Evolutionary conservation across 2,113 vertebrate genomes (phyloP), one percentile per base, ranked within the genome.

Genomic region (Dicrurus megarhynchus): DNA sequence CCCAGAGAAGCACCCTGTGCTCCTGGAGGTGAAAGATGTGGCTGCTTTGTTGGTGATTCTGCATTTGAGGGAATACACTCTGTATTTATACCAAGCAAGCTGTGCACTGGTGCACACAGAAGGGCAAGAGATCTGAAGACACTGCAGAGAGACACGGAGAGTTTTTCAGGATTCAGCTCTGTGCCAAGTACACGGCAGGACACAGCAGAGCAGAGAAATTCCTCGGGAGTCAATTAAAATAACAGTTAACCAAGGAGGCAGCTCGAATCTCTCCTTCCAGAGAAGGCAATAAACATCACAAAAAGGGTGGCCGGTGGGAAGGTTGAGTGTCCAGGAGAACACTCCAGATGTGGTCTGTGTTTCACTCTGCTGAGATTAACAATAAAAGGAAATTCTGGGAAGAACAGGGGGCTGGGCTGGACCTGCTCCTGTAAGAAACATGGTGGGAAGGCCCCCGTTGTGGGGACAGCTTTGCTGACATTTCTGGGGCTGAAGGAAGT

Each of bases 311-410:
- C 55, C 5, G 42, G 30, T 76, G 70, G 55, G 76, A 93, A 81
- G 67, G 46, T 5, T 1, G 5, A 52, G 42, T 3, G 47, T 67
- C 68, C 64, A 59, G 44, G 60, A 57, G 79, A 93, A 57, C 37
- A 4, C 13, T 81, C 64, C 47, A 81, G 52, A 33, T 88, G 57
- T 47, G 59, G 59, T 67, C 63, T 65, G 19, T 23, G 22, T 56
- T 94, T 88, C 56, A 55, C 42, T 69, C 64, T 53, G 55, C 41
- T 86, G 83, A 86, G 53, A 63, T 71, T 56, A 97, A 96, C 95
- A 96, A 96, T 96, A 86, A 95, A 96, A 94, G 96, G 95, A 97
- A 96, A 92, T 92, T 96, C 93, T 4, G 8, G 41, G 87, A 80
- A 95, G 79, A 77, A 80, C 39, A 91, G 28, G 67, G 64, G 76